Evolutionary conservation across 2,797 vertebrate genomes (phyloP).

Genomic region (Myiotriccus ornatus): DNA sequence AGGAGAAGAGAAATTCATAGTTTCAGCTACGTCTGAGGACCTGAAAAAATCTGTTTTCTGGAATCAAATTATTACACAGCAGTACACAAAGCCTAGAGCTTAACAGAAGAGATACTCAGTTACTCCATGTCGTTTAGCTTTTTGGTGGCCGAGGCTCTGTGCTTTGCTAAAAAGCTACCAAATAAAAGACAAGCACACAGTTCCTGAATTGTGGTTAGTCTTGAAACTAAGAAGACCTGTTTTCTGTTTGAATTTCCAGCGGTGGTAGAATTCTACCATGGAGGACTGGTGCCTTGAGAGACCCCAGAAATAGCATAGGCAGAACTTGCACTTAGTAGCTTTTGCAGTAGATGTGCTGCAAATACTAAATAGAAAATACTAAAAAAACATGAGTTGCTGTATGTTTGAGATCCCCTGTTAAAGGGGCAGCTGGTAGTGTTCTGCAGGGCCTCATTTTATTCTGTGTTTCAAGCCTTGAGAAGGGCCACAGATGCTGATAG

Average conservation of each 20-base stretch:
- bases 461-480: background rate
- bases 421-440: background rate
- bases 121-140: background rate
- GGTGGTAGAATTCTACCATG: background rate
- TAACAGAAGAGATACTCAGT: background rate
- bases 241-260: background rate
- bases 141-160: background rate
- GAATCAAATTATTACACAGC: background rate
- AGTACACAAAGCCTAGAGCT: background rate
- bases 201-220: background rate
- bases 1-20: fast-evolving
- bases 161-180: background rate
- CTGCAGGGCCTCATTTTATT: fast-evolving
- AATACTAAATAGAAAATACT: too few relatives aligned
- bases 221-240: background rate
- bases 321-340: background rate
- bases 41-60: background rate
- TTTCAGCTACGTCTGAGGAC: background rate
- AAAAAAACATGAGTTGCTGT: background rate
- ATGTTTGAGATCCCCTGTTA: background rate
- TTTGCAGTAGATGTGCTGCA: background rate
- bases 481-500: background rate
- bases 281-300: background rate
- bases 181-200: background rate
- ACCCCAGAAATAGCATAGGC: background rate